Evolutionary conservation across 2,797 vertebrate genomes (phyloP).

Genomic region (Rhincodon typus): DNA sequence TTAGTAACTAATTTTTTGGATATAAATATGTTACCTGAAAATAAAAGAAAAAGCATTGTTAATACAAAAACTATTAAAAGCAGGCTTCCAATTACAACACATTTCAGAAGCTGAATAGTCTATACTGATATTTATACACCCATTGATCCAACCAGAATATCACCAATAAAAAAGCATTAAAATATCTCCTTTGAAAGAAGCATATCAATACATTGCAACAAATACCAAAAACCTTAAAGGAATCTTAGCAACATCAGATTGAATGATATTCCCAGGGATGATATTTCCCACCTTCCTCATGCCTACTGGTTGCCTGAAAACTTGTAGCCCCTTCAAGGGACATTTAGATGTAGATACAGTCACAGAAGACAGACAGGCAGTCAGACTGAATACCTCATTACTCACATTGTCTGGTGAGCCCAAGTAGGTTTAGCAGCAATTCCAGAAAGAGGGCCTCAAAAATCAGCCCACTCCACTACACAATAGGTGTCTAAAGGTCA

Average conservation of each 20-base stretch:
- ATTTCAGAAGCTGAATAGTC: background rate
- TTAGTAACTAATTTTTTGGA: slow-evolving; percentile 69
- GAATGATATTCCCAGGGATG: background rate
- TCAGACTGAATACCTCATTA: no score
- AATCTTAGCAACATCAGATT: background rate
- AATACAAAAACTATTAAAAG: background rate
- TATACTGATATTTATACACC: background rate
- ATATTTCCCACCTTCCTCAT: background rate
- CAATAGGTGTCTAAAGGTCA: no score
- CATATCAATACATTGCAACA: background rate
- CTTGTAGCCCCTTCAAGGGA: no score
- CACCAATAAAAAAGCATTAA: background rate
- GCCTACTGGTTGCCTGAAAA: no score
- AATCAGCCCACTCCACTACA: no score
- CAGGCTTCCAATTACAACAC: background rate
- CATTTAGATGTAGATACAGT: no score
- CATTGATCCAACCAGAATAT: background rate
- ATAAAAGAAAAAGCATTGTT: background rate
- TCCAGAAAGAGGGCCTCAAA: no score
- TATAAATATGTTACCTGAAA: slow-evolving; percentile 93
- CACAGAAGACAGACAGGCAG: no score
- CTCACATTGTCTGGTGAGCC: no score
- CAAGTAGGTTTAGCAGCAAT: no score
- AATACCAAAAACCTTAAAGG: background rate
- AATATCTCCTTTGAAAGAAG: background rate